Conservation (phyloP, 2,888 invertebrate species). For the Aleiodes testaceus region DNA sequence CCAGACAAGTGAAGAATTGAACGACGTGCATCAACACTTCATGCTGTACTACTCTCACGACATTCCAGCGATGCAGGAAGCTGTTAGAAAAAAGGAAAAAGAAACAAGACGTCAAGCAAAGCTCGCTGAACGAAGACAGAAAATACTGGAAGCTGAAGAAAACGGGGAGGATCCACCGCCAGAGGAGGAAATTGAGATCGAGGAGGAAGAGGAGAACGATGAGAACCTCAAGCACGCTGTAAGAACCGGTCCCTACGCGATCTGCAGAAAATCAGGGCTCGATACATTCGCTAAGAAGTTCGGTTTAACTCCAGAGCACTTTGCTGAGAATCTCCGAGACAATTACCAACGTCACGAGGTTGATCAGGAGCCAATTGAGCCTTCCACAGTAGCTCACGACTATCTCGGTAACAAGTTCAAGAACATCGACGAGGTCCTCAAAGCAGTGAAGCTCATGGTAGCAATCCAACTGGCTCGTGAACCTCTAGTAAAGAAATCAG, state of each 20-base stretch:
- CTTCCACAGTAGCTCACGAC: constrained; percentile 86
- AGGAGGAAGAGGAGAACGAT: constrained; percentile 73
- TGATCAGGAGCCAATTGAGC: constrained; percentile 91
- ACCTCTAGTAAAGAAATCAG: constrained; percentile 88
- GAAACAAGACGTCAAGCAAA: constrained; percentile 78
- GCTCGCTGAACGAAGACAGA: constrained; percentile 71
- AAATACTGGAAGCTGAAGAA: constrained; percentile 79
- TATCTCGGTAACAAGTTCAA: constrained; percentile 72
- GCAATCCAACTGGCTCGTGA: constrained; percentile 94
- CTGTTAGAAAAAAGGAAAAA: constrained; percentile 79
- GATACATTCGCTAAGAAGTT: constrained; percentile 91
- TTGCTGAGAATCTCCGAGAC: constrained; percentile 96
- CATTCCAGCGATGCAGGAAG: constrained; percentile 87
- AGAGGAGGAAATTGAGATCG: constrained; percentile 76
- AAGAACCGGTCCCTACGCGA: constrained; percentile 89
- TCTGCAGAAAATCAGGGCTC: constrained; percentile 90
- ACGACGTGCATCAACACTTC: constrained; percentile 95
- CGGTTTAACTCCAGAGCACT: constrained; percentile 94
- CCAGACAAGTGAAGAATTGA: constrained; percentile 91
- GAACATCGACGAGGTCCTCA: constrained; percentile 86
- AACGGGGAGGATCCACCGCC: constrained; percentile 78
- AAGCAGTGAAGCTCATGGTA: constrained; percentile 95
- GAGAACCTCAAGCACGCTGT: constrained; percentile 88
- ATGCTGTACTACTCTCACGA: constrained; percentile 92
- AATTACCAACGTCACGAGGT: constrained; percentile 97